Percentiles rank a stretch among this genome's conserved stretches.
These are phyloP conservation scores for Pelvicachromis taeniatus DNA, from an alignment of 2,113 vertebrate species.

Conservation along the genomic window DNA sequence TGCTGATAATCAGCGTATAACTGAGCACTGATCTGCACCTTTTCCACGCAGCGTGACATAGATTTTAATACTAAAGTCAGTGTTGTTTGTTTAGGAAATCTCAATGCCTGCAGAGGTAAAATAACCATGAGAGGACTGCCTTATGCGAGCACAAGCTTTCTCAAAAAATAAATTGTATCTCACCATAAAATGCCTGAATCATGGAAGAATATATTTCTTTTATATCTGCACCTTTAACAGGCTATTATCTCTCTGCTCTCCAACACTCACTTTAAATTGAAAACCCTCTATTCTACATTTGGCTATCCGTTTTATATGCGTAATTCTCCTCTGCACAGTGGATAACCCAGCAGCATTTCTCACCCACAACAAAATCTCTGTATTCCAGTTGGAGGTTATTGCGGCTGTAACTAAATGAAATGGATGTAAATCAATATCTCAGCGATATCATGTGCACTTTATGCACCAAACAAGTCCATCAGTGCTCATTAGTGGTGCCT, in stretches of 20 bases:
- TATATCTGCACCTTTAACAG: not conserved
- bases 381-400: conserved; percentile 1
- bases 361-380: not conserved
- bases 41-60: not conserved
- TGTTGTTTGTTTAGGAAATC: not conserved
- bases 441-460: not conserved
- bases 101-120: not conserved
- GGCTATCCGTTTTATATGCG: not conserved
- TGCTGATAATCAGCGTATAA: not conserved
- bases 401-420: conserved; percentile 4
- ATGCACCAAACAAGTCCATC: not conserved
- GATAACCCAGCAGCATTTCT: conserved; percentile 1
- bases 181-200: not conserved
- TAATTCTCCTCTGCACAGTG: conserved; percentile 6
- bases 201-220: not conserved
- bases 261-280: not conserved
- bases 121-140: not conserved
- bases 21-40: not conserved
- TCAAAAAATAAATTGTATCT: not conserved
- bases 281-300: not conserved
- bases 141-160: not conserved
- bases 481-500: not conserved
- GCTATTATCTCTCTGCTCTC: not conserved
- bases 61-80: not conserved
- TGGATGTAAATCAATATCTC: not conserved